Evolutionary conservation across 2,888 invertebrate species (phyloP).

Genomic region (Nineta flava): DNA sequence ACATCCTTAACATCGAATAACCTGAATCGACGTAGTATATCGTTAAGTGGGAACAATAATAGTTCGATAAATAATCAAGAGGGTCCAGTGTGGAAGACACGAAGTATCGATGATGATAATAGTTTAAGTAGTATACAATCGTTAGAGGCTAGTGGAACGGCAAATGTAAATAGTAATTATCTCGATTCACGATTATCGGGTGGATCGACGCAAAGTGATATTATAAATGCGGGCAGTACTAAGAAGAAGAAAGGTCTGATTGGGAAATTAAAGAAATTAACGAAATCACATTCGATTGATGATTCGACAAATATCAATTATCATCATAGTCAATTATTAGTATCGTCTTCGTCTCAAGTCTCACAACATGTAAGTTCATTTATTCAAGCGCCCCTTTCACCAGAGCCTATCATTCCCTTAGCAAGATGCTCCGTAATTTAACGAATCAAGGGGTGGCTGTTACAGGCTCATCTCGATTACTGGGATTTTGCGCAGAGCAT

Average conservation of each 20-base stretch:
- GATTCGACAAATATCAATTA: slow-evolving; percentile 26
- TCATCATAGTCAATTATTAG: slow-evolving; percentile 18
- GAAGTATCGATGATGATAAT: slow-evolving; percentile 47
- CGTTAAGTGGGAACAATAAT: slow-evolving; percentile 40
- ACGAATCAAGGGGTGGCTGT: too few species aligned
- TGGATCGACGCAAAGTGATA: slow-evolving; percentile 73
- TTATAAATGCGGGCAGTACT: slow-evolving; percentile 50
- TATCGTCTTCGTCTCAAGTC: slow-evolving; percentile 24
- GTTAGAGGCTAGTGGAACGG: slow-evolving; percentile 38
- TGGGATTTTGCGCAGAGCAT: too few species aligned
- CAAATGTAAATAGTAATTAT: slow-evolving; percentile 46
- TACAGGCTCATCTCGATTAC: too few species aligned
- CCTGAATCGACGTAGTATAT: slow-evolving; percentile 47
- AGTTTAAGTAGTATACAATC: slow-evolving; percentile 75
- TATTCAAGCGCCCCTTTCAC: too few species aligned
- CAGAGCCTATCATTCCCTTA: too few species aligned
- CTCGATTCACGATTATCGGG: slow-evolving; percentile 71
- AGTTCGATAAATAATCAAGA: slow-evolving; percentile 33
- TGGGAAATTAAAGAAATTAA: slow-evolving; percentile 69
- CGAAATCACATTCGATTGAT: slow-evolving; percentile 70
- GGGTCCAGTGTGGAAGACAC: slow-evolving; percentile 62
- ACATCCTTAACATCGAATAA: slow-evolving; percentile 21
- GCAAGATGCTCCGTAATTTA: too few species aligned
- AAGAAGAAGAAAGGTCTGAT: slow-evolving; percentile 68
- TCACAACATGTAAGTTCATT: too few species aligned